phyloP scores from a whole-genome alignment of 2,797 vertebrate species.

The Chelon labrosus region DNA sequence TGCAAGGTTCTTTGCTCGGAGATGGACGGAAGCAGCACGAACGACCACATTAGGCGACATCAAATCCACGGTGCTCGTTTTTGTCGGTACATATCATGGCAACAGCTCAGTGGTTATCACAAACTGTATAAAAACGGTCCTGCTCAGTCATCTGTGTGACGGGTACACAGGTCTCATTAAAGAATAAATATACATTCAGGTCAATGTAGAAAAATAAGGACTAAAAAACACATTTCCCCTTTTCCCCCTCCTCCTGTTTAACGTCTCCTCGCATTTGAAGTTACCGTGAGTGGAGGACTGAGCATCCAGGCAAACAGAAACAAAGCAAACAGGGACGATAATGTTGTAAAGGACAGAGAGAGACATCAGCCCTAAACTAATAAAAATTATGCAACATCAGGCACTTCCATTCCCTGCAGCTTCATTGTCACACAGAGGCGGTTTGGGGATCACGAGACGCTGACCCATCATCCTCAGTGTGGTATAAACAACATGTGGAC shows the following conservation, averaged over 20 bases:
- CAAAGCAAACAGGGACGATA: slow-evolving; percentile 14
- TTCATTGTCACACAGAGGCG: slow-evolving; percentile 48
- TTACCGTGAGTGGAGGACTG: slow-evolving; percentile 18
- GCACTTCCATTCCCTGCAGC: slow-evolving; percentile 73
- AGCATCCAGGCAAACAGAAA: slow-evolving; percentile 23
- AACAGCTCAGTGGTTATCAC: slow-evolving; percentile 59
- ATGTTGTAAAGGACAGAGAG: slow-evolving; percentile 2
- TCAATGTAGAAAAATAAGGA: slow-evolving; percentile 80
- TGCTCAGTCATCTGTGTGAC: slow-evolving; percentile 54
- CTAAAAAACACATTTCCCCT: slow-evolving; percentile 54
- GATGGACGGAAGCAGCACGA: slow-evolving; percentile 64
- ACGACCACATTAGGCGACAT: slow-evolving; percentile 53
- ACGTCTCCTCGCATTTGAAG: slow-evolving; percentile 28
- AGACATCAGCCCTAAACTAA: slow-evolving; percentile 21
- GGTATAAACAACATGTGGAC: slow-evolving; percentile 43
- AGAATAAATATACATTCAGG: slow-evolving; percentile 81
- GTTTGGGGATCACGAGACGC: slow-evolving; percentile 43
- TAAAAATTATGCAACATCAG: slow-evolving; percentile 54
- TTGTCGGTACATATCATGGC: slow-evolving; percentile 39
- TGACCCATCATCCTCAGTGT: slow-evolving; percentile 46
- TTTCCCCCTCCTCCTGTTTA: slow-evolving; percentile 5
- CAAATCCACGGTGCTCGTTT: slow-evolving; percentile 40
- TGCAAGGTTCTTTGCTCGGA: slow-evolving; percentile 66
- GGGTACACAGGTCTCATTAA: slow-evolving; percentile 57
- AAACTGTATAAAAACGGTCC: slow-evolving; percentile 71